Percentiles rank a stretch among this genome's conserved stretches.
phyloP scores from a whole-genome alignment of 2,888 invertebrate genomes.

The Meloe dianella region DNA sequence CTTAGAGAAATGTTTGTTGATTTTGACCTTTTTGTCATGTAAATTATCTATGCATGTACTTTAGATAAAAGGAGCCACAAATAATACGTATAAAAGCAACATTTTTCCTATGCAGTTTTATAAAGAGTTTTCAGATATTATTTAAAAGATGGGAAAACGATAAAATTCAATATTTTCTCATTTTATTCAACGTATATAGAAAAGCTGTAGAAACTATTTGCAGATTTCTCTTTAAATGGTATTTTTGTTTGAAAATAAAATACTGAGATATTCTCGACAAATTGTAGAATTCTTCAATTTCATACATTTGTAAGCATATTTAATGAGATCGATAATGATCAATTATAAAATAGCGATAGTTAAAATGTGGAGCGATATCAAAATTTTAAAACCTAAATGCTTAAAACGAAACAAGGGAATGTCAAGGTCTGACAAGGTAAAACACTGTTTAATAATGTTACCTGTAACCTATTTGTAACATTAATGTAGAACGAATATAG shows the following conservation, averaged over 20 bases:
- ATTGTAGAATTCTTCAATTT: neutral
- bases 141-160: neutral
- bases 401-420: neutral
- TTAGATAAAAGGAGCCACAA: neutral
- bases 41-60: no score
- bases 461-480: neutral
- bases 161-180: neutral
- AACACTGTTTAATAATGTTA: neutral
- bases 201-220: neutral
- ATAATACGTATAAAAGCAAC: neutral
- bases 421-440: neutral
- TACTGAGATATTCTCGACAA: neutral
- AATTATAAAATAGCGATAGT: neutral
- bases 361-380: neutral
- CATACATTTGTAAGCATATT: neutral
- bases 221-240: neutral
- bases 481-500: no score
- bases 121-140: neutral
- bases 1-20: slow-evolving; percentile 12
- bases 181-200: neutral
- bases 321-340: neutral
- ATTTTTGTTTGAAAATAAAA: neutral
- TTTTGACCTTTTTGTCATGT: neutral
- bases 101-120: neutral
- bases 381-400: neutral